Evolutionary conservation across 2,113 vertebrate genomes (phyloP), one percentile per base, ranked within the genome.

Genomic region (Archilochus colubris): DNA sequence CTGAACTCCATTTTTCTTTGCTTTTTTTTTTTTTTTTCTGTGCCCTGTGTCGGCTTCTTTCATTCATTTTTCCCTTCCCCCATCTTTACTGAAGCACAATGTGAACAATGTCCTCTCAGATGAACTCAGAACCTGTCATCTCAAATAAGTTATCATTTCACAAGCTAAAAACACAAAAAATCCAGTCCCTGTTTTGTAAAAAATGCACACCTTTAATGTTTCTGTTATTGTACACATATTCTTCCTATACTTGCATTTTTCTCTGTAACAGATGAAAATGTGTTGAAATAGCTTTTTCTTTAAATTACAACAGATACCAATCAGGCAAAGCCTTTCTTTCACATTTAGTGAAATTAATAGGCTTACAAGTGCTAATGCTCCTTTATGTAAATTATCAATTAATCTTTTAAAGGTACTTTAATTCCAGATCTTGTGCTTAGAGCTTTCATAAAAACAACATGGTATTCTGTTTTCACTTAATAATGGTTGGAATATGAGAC

Each of bases 381-480:
- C 8, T 79, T 92, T 50, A 24, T 73, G 36, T 17, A 88, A 80
- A 13, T 57, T 72, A 36, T n/a, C 18, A 68, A 28, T 44, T 89
- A 82, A 72, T 54, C 21, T 74, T 79, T 70, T 72, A 46, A 78
- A 70, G 4, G 8, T 72, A 25, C 7, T 86, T 86, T 73, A 44
- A 78, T 87, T 72, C 46, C 11, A 33, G 6, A 50, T 83, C 7
- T 59, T 66, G 21, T 33, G n/a, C 25, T 93, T 79, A 55, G 7
- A 33, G 23, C 12, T 96, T 95, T 88, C 73, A 64, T 84, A 63
- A 92, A 87, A 91, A 59, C 21, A 78, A 57, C 9, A 36, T 10
- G 28, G 9, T 62, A 82, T 79, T 91, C 69, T 91, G 74, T 43
- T 89, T 93, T 84, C 82, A 33, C 88, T 96, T 93, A 75, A 40